phyloP scores from a whole-genome alignment of 2,888 invertebrate genomes.

The Hypomecis punctinalis region DNA sequence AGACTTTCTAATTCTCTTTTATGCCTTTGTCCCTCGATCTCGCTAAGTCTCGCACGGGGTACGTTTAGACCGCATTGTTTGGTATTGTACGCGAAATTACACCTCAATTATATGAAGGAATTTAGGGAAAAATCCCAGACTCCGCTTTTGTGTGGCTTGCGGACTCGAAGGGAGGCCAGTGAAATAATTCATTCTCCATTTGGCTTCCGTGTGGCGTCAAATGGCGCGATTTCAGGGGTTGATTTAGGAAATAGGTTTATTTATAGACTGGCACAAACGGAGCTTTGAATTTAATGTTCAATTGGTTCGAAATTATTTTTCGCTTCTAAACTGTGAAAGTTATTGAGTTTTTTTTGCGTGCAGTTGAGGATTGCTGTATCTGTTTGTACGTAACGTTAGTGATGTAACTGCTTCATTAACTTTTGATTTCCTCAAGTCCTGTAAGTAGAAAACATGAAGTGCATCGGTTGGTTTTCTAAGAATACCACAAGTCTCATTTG shows the following conservation, averaged over 20 bases:
- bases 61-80: slow-evolving; percentile 61
- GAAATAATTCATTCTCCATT: slow-evolving; percentile 66
- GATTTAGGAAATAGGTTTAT: slow-evolving; percentile 44
- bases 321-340: too few relatives aligned
- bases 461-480: slow-evolving; percentile 30
- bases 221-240: slow-evolving; percentile 55
- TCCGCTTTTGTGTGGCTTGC: slow-evolving; percentile 58
- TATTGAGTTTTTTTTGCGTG: too few relatives aligned
- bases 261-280: slow-evolving; percentile 28
- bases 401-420: not conserved
- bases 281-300: not conserved
- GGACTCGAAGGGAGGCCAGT: slow-evolving; percentile 62
- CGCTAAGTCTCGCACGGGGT: slow-evolving; percentile 58
- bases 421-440: slow-evolving; percentile 4
- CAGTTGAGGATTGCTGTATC: not conserved
- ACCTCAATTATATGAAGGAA: slow-evolving; percentile 74
- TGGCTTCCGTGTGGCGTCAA: slow-evolving; percentile 70
- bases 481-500: slow-evolving; percentile 34
- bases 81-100: slow-evolving; percentile 72
- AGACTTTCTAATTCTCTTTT: slow-evolving; percentile 69
- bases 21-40: slow-evolving; percentile 60
- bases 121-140: slow-evolving; percentile 61
- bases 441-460: slow-evolving; percentile 27
- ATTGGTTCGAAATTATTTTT: not conserved
- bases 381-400: not conserved